phyloP scores from a whole-genome alignment of 2,797 vertebrate genomes.

The Taeniopygia guttata region DNA sequence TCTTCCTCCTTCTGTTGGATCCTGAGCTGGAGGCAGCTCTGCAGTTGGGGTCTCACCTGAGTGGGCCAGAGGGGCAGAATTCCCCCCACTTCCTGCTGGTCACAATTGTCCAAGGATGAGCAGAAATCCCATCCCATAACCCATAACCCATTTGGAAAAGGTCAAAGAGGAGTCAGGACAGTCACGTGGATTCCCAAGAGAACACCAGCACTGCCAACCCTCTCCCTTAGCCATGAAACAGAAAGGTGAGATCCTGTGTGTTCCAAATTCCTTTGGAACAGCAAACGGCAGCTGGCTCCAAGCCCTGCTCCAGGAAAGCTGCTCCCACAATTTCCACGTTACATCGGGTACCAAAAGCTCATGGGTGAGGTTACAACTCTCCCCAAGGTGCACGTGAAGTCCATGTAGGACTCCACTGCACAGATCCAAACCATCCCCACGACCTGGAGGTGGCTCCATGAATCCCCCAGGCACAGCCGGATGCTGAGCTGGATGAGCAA shows the following conservation, averaged over 20 bases:
- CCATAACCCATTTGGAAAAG: not conserved
- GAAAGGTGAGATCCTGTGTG: not conserved
- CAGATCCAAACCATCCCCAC: not conserved
- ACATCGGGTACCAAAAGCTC: accelerated
- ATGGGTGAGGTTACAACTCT: accelerated
- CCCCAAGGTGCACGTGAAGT: not conserved
- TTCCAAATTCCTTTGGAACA: not conserved
- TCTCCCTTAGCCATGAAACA: accelerated
- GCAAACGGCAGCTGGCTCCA: not conserved
- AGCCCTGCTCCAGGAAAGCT: not conserved
- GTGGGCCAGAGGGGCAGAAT: accelerated
- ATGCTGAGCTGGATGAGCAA: not conserved
- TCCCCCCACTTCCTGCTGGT: no score
- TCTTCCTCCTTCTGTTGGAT: not conserved
- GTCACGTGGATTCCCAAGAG: not conserved
- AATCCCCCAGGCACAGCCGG: not conserved
- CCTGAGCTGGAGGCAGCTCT: not conserved
- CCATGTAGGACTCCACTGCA: not conserved
- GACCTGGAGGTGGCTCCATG: not conserved
- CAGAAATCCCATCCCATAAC: not conserved
- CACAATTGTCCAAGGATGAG: not conserved
- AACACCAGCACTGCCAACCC: not conserved
- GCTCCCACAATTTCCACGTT: accelerated
- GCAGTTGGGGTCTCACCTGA: not conserved
- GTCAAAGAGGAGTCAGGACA: not conserved